Conservation (phyloP, 37 sponge, comb jelly and placozoan species). For the Ephydatia muelleri region DNA sequence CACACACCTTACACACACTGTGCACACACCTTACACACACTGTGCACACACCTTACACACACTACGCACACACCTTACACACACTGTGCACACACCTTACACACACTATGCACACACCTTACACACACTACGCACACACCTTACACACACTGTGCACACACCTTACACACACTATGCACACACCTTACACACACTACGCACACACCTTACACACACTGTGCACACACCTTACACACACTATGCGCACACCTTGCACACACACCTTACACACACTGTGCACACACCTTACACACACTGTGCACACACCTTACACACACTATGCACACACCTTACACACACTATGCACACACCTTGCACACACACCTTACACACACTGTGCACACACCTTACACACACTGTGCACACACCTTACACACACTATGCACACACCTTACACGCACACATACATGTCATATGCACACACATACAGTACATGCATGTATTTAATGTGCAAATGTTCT, state of each 20-base stretch:
- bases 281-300: background rate
- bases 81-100: background rate
- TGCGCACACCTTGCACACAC: too few species aligned
- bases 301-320: background rate
- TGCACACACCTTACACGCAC: too few species aligned
- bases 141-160: background rate
- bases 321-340: background rate
- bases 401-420: too few species aligned
- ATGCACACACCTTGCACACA: background rate
- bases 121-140: background rate
- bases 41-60: background rate
- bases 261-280: background rate
- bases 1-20: too few species aligned
- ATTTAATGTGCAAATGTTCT: background rate
- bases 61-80: background rate
- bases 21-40: too few species aligned
- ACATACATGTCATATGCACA: too few species aligned
- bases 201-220: too few species aligned
- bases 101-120: background rate
- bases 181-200: too few species aligned
- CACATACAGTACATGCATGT: too few species aligned
- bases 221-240: too few species aligned
- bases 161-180: too few species aligned
- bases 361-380: background rate
- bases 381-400: too few species aligned